Percentiles rank a stretch among this genome's conserved stretches.
phyloP scores from a whole-genome alignment of 2,888 invertebrate species.

The Rhimphoctona megacephalus region DNA sequence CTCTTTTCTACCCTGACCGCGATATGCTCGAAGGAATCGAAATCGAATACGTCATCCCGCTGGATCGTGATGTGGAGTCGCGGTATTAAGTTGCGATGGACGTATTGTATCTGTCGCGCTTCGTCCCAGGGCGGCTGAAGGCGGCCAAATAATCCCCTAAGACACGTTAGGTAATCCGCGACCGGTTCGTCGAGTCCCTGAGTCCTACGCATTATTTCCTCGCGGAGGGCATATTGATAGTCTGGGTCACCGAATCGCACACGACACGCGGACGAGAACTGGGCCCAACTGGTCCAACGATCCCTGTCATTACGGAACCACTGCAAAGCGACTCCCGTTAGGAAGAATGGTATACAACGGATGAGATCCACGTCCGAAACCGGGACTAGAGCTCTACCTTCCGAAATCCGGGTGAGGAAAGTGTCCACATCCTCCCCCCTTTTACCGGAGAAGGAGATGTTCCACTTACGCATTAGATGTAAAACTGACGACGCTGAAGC shows the following conservation, averaged over 20 bases:
- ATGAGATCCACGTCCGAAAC: slow-evolving; percentile 8
- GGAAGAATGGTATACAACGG: slow-evolving; percentile 42
- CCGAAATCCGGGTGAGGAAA: not conserved
- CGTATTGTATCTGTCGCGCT: slow-evolving; percentile 12
- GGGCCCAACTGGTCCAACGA: not conserved
- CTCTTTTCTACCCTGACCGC: slow-evolving; percentile 3
- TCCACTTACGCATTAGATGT: slow-evolving; percentile 34
- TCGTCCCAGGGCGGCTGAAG: slow-evolving; percentile 16
- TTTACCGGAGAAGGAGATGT: slow-evolving; percentile 15
- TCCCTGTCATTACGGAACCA: slow-evolving; percentile 35
- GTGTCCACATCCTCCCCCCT: slow-evolving; percentile 23
- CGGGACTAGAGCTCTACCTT: not conserved
- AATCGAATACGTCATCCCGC: slow-evolving; percentile 7
- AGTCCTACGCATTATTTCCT: slow-evolving; percentile 30
- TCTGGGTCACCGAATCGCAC: slow-evolving; percentile 2
- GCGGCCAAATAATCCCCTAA: slow-evolving; percentile 2
- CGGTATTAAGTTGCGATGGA: too few relatives aligned
- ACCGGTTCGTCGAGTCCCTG: slow-evolving; percentile 30
- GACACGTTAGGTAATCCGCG: not conserved
- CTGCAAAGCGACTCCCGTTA: slow-evolving; percentile 25
- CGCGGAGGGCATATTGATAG: not conserved
- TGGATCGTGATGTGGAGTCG: not conserved
- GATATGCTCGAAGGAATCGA: slow-evolving; percentile 1
- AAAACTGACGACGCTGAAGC: not conserved
- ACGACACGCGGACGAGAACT: slow-evolving; percentile 23